Evolutionary conservation across 2,113 vertebrate genomes (phyloP), one percentile per base, ranked within the genome.

Genomic region (Myiozetetes cayanensis): DNA sequence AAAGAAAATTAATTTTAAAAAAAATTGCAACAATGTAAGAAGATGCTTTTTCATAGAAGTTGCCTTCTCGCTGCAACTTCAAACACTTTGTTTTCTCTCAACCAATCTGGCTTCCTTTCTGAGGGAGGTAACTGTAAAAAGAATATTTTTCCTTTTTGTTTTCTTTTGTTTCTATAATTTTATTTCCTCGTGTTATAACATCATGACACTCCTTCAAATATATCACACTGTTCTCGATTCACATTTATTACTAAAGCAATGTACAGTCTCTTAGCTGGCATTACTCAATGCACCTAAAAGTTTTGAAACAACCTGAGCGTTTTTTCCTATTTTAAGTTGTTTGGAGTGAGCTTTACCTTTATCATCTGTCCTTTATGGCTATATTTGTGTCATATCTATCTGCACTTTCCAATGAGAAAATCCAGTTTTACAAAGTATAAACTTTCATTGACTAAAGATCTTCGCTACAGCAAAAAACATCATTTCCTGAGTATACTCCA

Each of bases 401-500:
- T 14, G 22, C 18, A 17, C 9, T 74, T 63, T 52, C 21, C 76
- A 55, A 5, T 4, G 6, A 56, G 58, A 79, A 72, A 65, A 59
- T 2, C 3, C 11, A 43, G 56, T 33, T n/a, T 49, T 30, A 35
- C 25, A 62, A 35, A 5, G 66, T 49, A 6, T 35, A 28, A 75
- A 84, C 73, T 92, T 89, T 39, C 65, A 87, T 1, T 56, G 73
- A 89, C 79, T 39, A 59, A 49, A 43, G 44, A 22, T 19, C 83
- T 68, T 77, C 4, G 49, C 62, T 73, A 71, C 39, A 71, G 88
- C 52, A 43, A 55, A 62, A 63, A 8, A 74, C 84, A 87, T 76
- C 43, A 52, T 71, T 96, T 93, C 96, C 90, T 65, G 91, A 91
- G 47, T 10, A 47, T 15, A 62, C 92, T 95, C 92, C 87, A 87